Conservation (phyloP, 2,888 invertebrate species). For the Sisyra nigra region DNA sequence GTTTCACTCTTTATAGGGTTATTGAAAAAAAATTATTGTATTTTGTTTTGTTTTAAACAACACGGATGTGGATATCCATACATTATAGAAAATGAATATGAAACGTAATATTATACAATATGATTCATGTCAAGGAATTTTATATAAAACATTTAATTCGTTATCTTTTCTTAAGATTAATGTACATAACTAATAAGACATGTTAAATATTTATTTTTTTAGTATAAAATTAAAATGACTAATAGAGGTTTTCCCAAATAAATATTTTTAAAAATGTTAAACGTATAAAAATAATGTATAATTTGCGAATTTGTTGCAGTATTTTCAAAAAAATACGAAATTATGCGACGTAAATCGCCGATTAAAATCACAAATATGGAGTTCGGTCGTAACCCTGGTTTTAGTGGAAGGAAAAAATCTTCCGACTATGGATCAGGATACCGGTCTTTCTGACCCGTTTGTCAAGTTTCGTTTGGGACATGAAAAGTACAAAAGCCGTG, state of each 20-base stretch:
- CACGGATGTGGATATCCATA: too few species aligned
- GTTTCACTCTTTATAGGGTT: too few species aligned
- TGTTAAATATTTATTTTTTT: not conserved
- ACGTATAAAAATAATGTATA: constrained; percentile 10
- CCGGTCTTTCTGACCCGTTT: constrained; percentile 82
- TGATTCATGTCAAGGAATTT: too few species aligned
- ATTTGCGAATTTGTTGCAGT: constrained; percentile 36
- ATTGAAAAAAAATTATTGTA: too few species aligned
- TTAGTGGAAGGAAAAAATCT: constrained; percentile 89
- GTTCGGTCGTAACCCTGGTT: constrained; percentile 92
- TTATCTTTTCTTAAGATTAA: not conserved
- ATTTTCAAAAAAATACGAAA: constrained; percentile 61
- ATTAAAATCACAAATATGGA: constrained; percentile 92
- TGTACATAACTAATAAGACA: not conserved
- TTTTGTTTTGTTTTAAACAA: too few species aligned
- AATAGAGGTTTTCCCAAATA: constrained; percentile 2
- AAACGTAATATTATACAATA: too few species aligned
- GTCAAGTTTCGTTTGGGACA: constrained; percentile 95
- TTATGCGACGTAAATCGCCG: constrained; percentile 66
- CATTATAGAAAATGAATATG: too few species aligned
- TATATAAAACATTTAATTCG: too few species aligned
- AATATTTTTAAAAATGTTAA: constrained; percentile 2
- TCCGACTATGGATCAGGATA: constrained; percentile 72
- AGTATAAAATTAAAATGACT: not conserved
- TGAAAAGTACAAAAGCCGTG: constrained; percentile 95